Base-by-base conservation (phyloP, 2,113 vertebrate genomes). In the Atlantisia rogersi region DNA sequence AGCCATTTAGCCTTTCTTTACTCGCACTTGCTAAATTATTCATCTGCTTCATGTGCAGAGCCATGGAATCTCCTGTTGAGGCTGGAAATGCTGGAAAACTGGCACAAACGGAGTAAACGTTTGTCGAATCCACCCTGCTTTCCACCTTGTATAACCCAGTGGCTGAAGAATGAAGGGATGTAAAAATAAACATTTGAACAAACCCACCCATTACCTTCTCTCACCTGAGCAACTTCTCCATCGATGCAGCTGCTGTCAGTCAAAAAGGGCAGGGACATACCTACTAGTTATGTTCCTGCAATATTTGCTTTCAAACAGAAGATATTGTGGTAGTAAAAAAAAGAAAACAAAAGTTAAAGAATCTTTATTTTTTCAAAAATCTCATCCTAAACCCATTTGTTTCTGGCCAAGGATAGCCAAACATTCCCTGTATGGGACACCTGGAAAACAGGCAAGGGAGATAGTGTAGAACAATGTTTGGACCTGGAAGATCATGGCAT, bases 11-110 rank as follows among this genome's bases (percentile, higher is more conserved):
- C 35, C 67, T 90, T 82, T 68, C 52, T 84, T 92, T 46, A 35
- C 74, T 88, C 14, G 4, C 37, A 25, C 60, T 94, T 58, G 53
- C 40, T 87, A 94, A 87, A 93, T 89, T 69, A 90, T 84, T 94
- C 39, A 92, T 79, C 50, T 32, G 28, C 56, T 92, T 76, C 77
- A 63, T 35, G 70, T 40, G 56, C 69, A 80, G 69, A 82, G 25
- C 10, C 0, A 1, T 48, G 44, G 86, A 87, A 78, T 79, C 48
- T 93, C n/a, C 8, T 67, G 11, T 5, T 69, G 52, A 82, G 48
- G 37, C 42, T 53, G 92, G 62, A 84, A 44, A 44, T 15, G 18
- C 35, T 76, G 50, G 65, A 82, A 92, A 93, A 90, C 73, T 69
- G 69, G n/a, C n/a, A 2, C 22, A 86, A 90, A 92, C 12, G 15